Evolutionary conservation across 2,113 vertebrate species (phyloP).

Genomic region (Percina caprodes): DNA sequence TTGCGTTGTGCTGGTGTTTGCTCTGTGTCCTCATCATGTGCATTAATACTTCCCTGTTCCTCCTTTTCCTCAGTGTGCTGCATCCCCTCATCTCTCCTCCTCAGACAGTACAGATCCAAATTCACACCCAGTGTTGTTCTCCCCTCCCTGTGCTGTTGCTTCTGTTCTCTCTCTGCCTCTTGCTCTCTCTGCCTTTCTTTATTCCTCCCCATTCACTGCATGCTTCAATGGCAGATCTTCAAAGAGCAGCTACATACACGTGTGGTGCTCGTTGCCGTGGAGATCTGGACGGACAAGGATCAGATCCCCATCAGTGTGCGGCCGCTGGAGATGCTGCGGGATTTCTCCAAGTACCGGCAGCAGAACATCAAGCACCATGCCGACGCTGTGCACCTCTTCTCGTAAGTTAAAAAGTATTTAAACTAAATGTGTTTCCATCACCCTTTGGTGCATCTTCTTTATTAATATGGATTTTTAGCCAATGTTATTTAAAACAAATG

Average conservation of each 20-base stretch:
- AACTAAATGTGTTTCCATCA: neutral
- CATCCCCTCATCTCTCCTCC: slow-evolving; percentile 74
- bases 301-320: slow-evolving; percentile 89
- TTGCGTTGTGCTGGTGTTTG: slow-evolving; percentile 11
- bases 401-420: slow-evolving; percentile 84
- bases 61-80: slow-evolving; percentile 81
- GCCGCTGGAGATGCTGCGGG: slow-evolving; percentile 92
- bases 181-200: slow-evolving; percentile 39
- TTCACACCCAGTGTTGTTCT: slow-evolving; percentile 86
- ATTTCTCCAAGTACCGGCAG: slow-evolving; percentile 96
- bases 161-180: neutral
- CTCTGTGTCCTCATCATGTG: slow-evolving; percentile 21
- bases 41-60: slow-evolving; percentile 58
- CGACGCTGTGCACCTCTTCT: slow-evolving; percentile 94
- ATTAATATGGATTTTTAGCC: neutral
- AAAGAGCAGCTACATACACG: slow-evolving; percentile 97
- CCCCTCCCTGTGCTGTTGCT: slow-evolving; percentile 64
- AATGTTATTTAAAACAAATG: neutral
- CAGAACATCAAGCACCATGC: slow-evolving; percentile 91
- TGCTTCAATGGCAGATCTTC: slow-evolving; percentile 88
- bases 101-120: slow-evolving; percentile 74
- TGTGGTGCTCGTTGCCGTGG: slow-evolving; percentile 95
- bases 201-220: slow-evolving; percentile 37
- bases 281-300: slow-evolving; percentile 96
- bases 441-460: neutral